Base-by-base conservation (phyloP, 1,140 invertebrate species). In the Tigriopus japonicus region DNA sequence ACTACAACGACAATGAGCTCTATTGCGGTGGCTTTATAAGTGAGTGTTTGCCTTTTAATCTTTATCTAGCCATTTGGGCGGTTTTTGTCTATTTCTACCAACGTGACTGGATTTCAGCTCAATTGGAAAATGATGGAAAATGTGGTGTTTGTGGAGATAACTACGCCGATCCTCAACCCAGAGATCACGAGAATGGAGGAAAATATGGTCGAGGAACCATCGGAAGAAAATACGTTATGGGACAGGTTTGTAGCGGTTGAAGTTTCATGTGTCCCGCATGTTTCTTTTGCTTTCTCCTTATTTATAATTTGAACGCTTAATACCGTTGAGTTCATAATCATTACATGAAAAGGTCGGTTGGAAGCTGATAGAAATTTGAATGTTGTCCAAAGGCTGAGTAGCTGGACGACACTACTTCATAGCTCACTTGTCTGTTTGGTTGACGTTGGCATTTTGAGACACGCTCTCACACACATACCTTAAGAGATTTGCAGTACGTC, bases 141-240 rank as follows among this genome's bases (percentile, higher is more conserved):
- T 94, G 90, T 68, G 90, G 90, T 0, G 74, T 88, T 15, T 94
- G 89, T 69, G 90, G 90, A 0, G 90, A 94, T 71, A 78, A 86
- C 5, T 85, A 80, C 67, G 79, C 86, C 58, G 69, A 83, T 0
- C 70, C 78, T 12, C 69, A 73, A 14, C 87, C 87, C 0, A 73
- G 88, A 35, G 81, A 83, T 0, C 87, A 94, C 67, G 90, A 94
- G 73, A 84, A 84, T 0, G 87, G 89, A 1, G 89, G 89, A 3
- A 77, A 81, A 67, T 93, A 78, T 65, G 86, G 82, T 12, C 86
- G 85, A 69, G 87, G 86, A 2, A 85, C 88, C 45, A 85, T 90
- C 41, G 80, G 80, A 0, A 73, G 82, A 24, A 82, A 81, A 63
- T 93, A 91, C 70, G 80, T 79, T 19, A 78, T 81, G 3, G 89